A percentile compares a stretch with the other conserved stretches of the same genome.
These are phyloP conservation scores for Ptyas mucosa DNA, from an alignment of 2,113 vertebrate species.

Conservation along the genomic window DNA sequence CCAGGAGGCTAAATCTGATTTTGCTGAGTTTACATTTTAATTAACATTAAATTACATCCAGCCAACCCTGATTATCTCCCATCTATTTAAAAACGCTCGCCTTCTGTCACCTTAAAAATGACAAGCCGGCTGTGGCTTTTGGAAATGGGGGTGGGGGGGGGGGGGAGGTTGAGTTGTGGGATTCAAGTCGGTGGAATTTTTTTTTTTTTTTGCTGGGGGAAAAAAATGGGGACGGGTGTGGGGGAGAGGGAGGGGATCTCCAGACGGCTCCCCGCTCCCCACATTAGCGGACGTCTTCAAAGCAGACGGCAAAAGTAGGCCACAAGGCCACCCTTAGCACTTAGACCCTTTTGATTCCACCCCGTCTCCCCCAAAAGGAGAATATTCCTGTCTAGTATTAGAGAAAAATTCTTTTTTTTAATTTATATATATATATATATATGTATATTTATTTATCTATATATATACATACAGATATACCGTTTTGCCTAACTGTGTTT, in stretches of 20 bases:
- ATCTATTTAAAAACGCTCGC: not conserved
- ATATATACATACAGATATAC: no score
- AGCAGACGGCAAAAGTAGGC: not conserved
- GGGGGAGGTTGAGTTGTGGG: not conserved
- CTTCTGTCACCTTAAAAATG: not conserved
- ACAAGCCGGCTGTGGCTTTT: not conserved
- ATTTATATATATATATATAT: no score
- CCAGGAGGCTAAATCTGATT: not conserved
- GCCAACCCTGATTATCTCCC: not conserved
- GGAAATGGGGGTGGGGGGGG: no score
- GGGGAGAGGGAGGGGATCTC: not conserved
- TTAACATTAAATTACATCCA: not conserved
- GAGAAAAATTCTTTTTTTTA: no score
- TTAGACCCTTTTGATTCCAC: not conserved
- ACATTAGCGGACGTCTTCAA: no score
- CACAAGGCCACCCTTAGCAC: not conserved
- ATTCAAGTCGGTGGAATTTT: not conserved
- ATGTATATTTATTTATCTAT: no score
- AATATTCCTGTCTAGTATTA: no score
- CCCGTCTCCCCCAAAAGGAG: not conserved
- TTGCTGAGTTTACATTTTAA: not conserved
- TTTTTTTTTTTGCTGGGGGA: not conserved
- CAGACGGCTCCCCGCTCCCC: not conserved
- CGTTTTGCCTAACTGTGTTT: accelerated
- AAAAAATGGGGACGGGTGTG: not conserved